Conservation (phyloP, 2,113 vertebrate species). For the Mustelus asterias region DNA sequence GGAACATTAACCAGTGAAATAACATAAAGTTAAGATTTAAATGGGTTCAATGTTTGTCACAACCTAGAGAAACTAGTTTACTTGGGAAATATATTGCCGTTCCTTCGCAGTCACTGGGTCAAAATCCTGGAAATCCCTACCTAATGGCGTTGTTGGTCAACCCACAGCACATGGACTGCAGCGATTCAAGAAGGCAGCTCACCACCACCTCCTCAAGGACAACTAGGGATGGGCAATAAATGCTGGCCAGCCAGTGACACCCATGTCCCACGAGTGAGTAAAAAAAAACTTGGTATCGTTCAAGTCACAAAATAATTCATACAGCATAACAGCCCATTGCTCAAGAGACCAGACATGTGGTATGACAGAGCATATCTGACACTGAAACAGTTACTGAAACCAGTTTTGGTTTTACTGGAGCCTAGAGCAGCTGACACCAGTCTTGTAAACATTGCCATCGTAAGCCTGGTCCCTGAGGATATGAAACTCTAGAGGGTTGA, state of each 20-base stretch:
- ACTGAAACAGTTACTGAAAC: conserved; percentile 11
- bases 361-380: neutral
- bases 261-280: no score
- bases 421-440: conserved; percentile 34
- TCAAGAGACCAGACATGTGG: neutral
- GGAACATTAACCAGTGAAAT: neutral
- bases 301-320: neutral
- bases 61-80: neutral
- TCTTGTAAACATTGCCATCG: conserved; percentile 50
- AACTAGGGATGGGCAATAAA: no score
- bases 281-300: neutral
- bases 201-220: no score
- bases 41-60: neutral
- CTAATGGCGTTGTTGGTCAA: no score
- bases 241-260: no score
- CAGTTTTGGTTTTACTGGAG: neutral
- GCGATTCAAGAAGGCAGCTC: no score
- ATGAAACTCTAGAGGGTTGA: conserved; percentile 57
- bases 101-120: no score
- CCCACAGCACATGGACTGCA: no score
- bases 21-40: neutral
- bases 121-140: no score
- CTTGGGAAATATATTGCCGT: no score
- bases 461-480: conserved; percentile 51
- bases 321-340: neutral